phyloP scores from a whole-genome alignment of 2,888 invertebrate species.

The Rhagonycha fulva region DNA sequence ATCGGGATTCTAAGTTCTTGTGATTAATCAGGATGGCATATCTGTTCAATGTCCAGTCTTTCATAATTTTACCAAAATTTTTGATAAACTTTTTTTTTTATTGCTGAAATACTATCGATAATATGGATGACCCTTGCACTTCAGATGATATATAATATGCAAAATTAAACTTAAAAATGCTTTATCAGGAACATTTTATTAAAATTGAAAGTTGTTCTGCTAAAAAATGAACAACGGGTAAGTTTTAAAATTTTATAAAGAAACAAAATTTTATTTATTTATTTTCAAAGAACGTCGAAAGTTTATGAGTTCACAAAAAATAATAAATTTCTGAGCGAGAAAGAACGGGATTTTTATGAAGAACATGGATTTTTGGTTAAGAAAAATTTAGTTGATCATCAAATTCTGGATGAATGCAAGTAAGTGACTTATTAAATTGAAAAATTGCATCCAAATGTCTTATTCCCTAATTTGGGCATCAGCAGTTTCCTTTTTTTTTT shows the following conservation, averaged over 20 bases:
- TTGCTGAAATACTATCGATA: not conserved
- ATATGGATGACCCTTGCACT: not conserved
- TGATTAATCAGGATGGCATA: no score
- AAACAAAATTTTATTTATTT: not conserved
- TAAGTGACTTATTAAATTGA: constrained; percentile 49
- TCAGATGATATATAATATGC: not conserved
- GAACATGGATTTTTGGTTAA: constrained; percentile 81
- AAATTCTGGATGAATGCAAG: constrained; percentile 69
- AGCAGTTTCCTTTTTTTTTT: not conserved
- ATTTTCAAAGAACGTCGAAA: constrained; percentile 5
- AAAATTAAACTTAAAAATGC: not conserved
- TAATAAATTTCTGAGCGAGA: constrained; percentile 56
- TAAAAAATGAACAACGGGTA: not conserved
- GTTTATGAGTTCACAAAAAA: constrained; percentile 52
- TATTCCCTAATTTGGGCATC: not conserved
- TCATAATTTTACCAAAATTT: no score
- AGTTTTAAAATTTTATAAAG: not conserved
- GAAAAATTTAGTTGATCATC: constrained; percentile 67
- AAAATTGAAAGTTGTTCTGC: not conserved
- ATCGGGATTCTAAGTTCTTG: no score
- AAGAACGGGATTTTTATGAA: constrained; percentile 74
- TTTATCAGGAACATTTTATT: not conserved
- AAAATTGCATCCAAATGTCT: not conserved
- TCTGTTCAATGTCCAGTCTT: no score
- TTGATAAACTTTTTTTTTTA: no score